Conservation (phyloP, 2,888 invertebrate genomes). For the Serrognathus titanus region DNA sequence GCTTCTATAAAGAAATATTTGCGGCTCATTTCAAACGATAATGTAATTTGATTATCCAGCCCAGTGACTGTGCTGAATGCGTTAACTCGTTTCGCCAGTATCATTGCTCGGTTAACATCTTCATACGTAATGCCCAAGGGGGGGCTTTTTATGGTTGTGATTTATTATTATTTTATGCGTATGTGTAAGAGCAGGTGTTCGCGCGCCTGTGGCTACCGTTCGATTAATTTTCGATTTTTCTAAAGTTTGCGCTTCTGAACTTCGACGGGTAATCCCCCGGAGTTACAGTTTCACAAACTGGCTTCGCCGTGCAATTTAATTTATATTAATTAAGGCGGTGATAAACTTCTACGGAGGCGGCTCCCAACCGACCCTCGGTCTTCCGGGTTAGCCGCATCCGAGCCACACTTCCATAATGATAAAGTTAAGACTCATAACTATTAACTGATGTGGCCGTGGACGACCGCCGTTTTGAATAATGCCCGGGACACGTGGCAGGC, state of each 20-base stretch:
- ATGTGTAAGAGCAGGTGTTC: conserved; percentile 10
- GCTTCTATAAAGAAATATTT: conserved; percentile 32
- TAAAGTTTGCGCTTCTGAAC: no score
- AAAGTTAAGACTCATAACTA: conserved; percentile 42
- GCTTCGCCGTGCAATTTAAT: neutral
- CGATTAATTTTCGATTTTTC: no score
- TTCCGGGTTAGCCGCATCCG: conserved; percentile 23
- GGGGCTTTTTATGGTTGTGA: neutral
- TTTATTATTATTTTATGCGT: conserved; percentile 1
- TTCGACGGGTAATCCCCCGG: no score
- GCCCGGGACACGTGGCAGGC: conserved; percentile 35
- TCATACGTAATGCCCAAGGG: conserved; percentile 18
- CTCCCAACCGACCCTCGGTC: conserved; percentile 10
- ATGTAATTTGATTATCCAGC: conserved; percentile 35
- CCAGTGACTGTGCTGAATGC: conserved; percentile 35
- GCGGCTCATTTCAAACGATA: conserved; percentile 34
- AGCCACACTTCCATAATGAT: conserved; percentile 38
- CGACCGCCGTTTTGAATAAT: conserved; percentile 40
- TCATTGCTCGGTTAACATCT: conserved; percentile 25
- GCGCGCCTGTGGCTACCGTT: neutral
- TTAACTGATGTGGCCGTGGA: conserved; percentile 37
- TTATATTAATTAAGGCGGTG: conserved; percentile 2
- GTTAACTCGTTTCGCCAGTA: conserved; percentile 26
- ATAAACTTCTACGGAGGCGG: conserved; percentile 1
- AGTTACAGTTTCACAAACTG: no score